Percentiles rank a stretch among this genome's conserved stretches.
Conservation (phyloP, 2,113 vertebrate genomes). For the Nanger granti region DNA sequence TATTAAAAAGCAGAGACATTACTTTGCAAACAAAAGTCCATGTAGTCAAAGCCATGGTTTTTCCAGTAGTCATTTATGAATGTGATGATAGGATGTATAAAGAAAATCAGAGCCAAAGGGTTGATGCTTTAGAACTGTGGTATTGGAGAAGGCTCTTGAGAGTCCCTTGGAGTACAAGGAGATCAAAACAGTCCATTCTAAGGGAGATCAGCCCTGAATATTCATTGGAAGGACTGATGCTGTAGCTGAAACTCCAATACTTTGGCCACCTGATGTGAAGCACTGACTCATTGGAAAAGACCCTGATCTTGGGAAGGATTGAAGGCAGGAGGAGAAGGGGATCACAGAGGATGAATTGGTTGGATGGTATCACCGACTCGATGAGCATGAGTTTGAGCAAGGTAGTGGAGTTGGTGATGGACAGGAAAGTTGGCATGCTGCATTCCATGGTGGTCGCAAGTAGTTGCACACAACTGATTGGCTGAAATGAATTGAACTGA, state of each 20-base stretch:
- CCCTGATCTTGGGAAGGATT: neutral
- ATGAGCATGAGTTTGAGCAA: neutral
- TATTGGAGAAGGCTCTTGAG: no score
- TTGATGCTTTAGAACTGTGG: no score
- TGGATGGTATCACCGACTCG: fast-evolving
- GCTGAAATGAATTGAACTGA: neutral
- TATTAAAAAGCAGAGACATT: no score
- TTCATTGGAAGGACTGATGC: neutral
- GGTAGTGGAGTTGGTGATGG: neutral
- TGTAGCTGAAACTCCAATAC: neutral
- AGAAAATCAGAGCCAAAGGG: no score
- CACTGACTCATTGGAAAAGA: neutral
- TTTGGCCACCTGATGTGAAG: neutral
- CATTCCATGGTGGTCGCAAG: neutral
- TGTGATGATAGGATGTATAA: no score
- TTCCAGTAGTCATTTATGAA: no score
- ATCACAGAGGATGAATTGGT: neutral
- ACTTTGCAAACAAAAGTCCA: no score
- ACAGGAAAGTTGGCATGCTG: neutral
- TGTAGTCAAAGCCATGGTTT: no score
- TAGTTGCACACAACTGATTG: neutral
- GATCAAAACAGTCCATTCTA: no score
- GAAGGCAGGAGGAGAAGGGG: neutral
- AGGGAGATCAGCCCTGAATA: neutral
- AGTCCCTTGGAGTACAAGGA: no score